Evolutionary conservation across 1,140 invertebrate genomes (phyloP).

Genomic region (Drosophila subobscura): DNA sequence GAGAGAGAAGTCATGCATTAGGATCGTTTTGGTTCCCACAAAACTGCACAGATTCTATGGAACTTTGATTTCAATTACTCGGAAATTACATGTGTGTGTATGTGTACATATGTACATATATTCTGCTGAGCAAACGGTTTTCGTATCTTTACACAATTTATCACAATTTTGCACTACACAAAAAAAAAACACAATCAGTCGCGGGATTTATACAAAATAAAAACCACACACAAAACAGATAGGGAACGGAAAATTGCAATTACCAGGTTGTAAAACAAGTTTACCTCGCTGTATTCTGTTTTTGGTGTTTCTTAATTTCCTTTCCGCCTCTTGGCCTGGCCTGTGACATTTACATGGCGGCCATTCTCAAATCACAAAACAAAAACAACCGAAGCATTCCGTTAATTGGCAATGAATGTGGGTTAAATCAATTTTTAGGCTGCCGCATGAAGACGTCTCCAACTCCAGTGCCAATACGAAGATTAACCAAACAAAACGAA

Average conservation of each 20-base stretch:
- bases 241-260: conserved; percentile 40
- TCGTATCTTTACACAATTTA: background rate
- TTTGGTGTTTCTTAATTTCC: background rate
- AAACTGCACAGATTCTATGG: conserved; percentile 1
- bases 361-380: background rate
- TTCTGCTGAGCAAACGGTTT: conserved; percentile 32
- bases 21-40: conserved; percentile 20
- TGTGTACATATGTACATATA: background rate
- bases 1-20: background rate
- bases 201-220: background rate
- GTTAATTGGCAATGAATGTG: conserved; percentile 7
- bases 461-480: too few species aligned
- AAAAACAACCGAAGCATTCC: conserved; percentile 2
- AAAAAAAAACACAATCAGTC: background rate
- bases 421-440: background rate
- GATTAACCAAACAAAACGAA: too few species aligned
- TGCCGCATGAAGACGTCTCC: background rate
- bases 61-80: conserved; percentile 3
- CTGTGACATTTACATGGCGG: conserved; percentile 67
- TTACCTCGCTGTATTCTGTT: conserved; percentile 58
- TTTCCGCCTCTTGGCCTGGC: conserved; percentile 46
- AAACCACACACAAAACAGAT: conserved; percentile 6
- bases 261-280: conserved; percentile 61
- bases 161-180: conserved; percentile 7
- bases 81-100: background rate